Conservation (phyloP, 2,113 vertebrate genomes). For the Microcebus tavaratra region DNA sequence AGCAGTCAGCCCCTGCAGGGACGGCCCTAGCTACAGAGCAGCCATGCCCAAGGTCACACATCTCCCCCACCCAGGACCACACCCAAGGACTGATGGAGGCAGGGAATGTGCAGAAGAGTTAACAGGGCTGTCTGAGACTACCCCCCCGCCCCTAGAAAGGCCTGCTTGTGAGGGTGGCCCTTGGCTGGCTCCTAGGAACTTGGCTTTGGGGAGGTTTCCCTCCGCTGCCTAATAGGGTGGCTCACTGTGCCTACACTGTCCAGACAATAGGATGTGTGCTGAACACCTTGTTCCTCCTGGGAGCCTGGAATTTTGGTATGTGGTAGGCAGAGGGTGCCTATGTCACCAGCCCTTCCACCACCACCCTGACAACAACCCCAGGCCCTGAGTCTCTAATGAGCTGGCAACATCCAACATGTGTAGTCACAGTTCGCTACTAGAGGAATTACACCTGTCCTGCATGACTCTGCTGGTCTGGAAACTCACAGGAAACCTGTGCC, state of each 20-base stretch:
- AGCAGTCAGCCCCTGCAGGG: background rate
- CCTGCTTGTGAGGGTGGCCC: background rate
- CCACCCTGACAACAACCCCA: background rate
- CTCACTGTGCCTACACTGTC: background rate
- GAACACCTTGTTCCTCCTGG: background rate
- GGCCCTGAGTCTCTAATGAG: background rate
- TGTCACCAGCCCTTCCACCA: background rate
- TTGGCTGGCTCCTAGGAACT: background rate
- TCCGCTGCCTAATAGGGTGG: background rate
- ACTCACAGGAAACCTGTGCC: background rate
- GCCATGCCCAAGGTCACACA: no score
- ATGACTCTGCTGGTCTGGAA: no score
- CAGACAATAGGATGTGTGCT: background rate
- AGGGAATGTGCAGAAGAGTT: rapidly evolving
- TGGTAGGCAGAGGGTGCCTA: background rate
- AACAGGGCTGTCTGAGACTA: rapidly evolving
- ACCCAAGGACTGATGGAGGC: rapidly evolving
- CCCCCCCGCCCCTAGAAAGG: background rate
- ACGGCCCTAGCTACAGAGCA: background rate
- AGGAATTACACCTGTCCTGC: background rate
- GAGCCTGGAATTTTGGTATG: background rate
- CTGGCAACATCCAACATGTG: background rate
- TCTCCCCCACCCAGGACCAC: background rate
- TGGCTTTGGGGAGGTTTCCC: background rate
- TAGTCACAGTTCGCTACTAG: background rate